Conservation (phyloP, 1,140 invertebrate species). For the Drosophila lowei region DNA sequence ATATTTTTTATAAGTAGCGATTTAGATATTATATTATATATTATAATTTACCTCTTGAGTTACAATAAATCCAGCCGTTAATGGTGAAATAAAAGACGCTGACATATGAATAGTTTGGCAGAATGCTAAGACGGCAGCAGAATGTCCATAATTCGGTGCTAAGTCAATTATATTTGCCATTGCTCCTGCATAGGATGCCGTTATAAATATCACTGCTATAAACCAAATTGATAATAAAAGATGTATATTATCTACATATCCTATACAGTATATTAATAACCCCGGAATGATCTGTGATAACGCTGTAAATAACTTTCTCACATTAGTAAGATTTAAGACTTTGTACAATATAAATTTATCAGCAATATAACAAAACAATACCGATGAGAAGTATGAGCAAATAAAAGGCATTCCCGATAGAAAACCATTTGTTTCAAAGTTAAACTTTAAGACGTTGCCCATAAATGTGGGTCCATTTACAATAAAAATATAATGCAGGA, state of each 20-base stretch:
- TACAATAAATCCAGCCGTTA: slow-evolving; percentile 86
- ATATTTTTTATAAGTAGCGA: no score
- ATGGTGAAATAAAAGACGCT: slow-evolving; percentile 88
- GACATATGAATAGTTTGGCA: slow-evolving; percentile 91
- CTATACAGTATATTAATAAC: slow-evolving; percentile 86
- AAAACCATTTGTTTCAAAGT: slow-evolving; percentile 88
- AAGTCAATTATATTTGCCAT: slow-evolving; percentile 91
- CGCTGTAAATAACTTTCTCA: slow-evolving; percentile 88
- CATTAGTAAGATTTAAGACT: slow-evolving; percentile 86
- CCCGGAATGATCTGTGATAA: slow-evolving; percentile 89
- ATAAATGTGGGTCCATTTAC: slow-evolving; percentile 89
- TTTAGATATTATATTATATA: neutral
- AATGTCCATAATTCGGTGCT: slow-evolving; percentile 87
- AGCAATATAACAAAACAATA: slow-evolving; percentile 88
- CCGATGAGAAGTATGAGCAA: slow-evolving; percentile 88
- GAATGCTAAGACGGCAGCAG: slow-evolving; percentile 88
- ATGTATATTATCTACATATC: slow-evolving; percentile 87
- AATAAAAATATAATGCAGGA: slow-evolving; percentile 89
- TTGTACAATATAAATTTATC: slow-evolving; percentile 86
- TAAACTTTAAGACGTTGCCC: slow-evolving; percentile 88
- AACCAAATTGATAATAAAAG: slow-evolving; percentile 87
- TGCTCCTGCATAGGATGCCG: slow-evolving; percentile 89
- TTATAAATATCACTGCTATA: slow-evolving; percentile 88
- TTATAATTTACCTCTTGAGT: slow-evolving; percentile 82
- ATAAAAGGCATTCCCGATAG: slow-evolving; percentile 88